phyloP scores from a whole-genome alignment of 37 sponge, comb jelly and placozoan genomes.

The Spongilla lacustris region DNA sequence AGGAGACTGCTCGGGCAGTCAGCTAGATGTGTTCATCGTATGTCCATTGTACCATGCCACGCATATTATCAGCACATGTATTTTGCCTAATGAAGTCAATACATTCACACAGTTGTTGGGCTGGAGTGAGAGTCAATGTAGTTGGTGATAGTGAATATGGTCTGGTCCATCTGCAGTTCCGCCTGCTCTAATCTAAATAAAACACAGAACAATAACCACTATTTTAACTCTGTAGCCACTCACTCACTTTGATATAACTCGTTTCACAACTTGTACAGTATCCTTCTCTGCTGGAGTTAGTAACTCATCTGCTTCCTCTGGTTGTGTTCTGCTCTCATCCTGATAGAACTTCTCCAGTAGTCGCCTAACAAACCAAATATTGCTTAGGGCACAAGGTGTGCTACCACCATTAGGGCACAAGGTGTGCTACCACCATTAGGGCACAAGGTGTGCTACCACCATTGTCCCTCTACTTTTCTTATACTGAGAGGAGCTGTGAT shows the following conservation, averaged over 20 bases:
- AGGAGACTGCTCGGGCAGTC: not conserved
- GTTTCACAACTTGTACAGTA: slow-evolving; percentile 39
- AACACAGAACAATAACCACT: not conserved
- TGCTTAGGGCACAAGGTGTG: not conserved
- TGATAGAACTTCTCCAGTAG: slow-evolving; percentile 60
- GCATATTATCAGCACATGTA: not conserved
- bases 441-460: no score
- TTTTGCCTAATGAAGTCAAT: not conserved
- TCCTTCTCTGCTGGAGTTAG: slow-evolving; percentile 80
- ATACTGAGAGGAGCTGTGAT: no score
- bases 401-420: not conserved
- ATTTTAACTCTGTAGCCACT: not conserved
- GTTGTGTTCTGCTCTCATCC: slow-evolving; percentile 42
- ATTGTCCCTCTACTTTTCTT: no score
- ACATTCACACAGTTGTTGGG: not conserved
- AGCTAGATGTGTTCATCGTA: not conserved
- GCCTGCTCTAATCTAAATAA: slow-evolving; percentile 59
- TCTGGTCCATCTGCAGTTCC: slow-evolving; percentile 70
- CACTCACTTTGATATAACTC: slow-evolving; percentile 57
- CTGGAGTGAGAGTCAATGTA: slow-evolving; percentile 16
- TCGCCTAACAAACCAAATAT: slow-evolving; percentile 23
- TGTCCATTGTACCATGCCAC: not conserved
- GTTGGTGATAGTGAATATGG: slow-evolving; percentile 40
- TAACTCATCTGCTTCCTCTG: slow-evolving; percentile 72
- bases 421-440: no score